Base-by-base conservation (phyloP, 2,888 invertebrate species). In the Tridacna gigas region DNA sequence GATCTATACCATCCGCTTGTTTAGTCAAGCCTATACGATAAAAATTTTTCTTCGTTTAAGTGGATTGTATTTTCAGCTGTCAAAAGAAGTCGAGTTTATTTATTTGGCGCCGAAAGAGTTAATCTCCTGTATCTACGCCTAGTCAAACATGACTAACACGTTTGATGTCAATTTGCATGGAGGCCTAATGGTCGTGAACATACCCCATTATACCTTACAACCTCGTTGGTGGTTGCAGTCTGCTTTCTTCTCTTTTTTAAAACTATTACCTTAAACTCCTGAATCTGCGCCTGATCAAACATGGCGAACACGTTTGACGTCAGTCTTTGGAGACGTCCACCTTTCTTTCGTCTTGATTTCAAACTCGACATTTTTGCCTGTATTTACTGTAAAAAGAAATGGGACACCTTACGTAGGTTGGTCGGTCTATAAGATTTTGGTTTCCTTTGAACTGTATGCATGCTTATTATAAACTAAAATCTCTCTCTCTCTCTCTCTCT, bases 121-220 rank as follows among this genome's bases (percentile, higher is more conserved):
- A 82, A 94, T 94, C 84, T 95, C 95, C 83, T 94, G 94, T 60
- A 95, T 94, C 89, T 94, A 94, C 0, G 93, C 93, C 78, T 94
- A 94, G 80, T 92, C 94, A 90, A 95, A 94, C 94, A 94, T 94
- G 60, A 94, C 94, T 87, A 94, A 94, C n/a, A 95, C 94, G 90
- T 95, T 95, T 66, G 94, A 94, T 2, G 94, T 94, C 89, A 93
- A 92, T 20, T 94, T 86, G 89, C 94, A 94, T 3, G 94, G 91
- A 25, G 94, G 91, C 25, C 91, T n/a, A n/a, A n/a, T n/a, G n/a
- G n/a, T n/a, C n/a, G n/a, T n/a, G n/a, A n/a, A n/a, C n/a, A n/a
- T n/a, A n/a, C n/a, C n/a, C n/a, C n/a, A n/a, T n/a, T n/a, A n/a
- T n/a, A n/a, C n/a, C n/a, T n/a, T n/a, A n/a, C n/a, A n/a, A n/a